A percentile compares a stretch with the other conserved stretches of the same genome.
phyloP scores from a whole-genome alignment of 2,113 vertebrate species.

The Corythaeola cristata region DNA sequence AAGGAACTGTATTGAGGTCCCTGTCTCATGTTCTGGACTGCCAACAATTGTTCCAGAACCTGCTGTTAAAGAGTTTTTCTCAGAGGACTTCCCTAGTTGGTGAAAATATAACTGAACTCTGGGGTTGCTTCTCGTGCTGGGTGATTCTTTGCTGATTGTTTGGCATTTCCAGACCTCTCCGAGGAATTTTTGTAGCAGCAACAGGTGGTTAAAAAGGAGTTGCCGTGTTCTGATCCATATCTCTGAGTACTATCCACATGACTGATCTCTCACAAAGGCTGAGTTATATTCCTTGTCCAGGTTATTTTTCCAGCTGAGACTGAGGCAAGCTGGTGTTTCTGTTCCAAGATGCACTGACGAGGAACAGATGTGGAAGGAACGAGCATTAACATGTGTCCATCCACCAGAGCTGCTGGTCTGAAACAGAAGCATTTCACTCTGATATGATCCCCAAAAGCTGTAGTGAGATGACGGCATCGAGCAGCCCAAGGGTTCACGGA shows the following conservation, averaged over 20 bases:
- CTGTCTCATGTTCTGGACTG: accelerated
- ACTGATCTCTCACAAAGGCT: neutral
- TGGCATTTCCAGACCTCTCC: neutral
- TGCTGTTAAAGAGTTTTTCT: neutral
- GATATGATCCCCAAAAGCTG: neutral
- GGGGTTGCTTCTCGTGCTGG: neutral
- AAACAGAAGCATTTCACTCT: neutral
- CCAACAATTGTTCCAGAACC: neutral
- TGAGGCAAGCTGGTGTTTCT: neutral
- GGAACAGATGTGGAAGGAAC: neutral
- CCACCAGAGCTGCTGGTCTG: neutral
- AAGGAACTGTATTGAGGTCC: neutral
- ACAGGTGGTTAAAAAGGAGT: neutral
- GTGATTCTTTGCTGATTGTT: neutral
- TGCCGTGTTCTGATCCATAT: neutral
- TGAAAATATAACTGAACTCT: neutral
- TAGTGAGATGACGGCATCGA: neutral
- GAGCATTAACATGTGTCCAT: neutral
- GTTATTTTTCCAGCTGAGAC: neutral
- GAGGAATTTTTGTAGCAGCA: neutral
- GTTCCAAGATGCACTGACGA: neutral
- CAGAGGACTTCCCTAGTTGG: neutral
- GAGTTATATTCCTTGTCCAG: neutral
- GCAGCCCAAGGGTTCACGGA: neutral
- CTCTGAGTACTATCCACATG: neutral